A percentile compares a stretch with the other conserved stretches of the same genome.
phyloP scores from a whole-genome alignment of 2,888 invertebrate genomes.

The Lithophane socia region DNA sequence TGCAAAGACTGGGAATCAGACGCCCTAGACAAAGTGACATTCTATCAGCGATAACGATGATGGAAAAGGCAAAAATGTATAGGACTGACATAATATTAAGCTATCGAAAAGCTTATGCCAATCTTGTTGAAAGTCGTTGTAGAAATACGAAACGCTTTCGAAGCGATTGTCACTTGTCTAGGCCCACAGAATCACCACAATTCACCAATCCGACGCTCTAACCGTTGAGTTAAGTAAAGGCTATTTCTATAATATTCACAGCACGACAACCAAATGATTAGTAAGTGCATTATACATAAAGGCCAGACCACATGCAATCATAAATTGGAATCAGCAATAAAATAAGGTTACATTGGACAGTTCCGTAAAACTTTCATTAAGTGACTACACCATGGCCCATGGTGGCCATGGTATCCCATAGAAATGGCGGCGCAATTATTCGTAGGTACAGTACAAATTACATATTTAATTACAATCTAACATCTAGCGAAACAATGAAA shows the following conservation, averaged over 20 bases:
- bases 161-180: too few relatives aligned
- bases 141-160: too few relatives aligned
- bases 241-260: background rate
- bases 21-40: too few relatives aligned
- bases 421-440: slow-evolving; percentile 64
- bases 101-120: too few relatives aligned
- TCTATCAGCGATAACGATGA: too few relatives aligned
- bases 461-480: slow-evolving; percentile 76
- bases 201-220: background rate
- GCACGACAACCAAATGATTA: slow-evolving; percentile 2
- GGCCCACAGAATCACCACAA: too few relatives aligned
- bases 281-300: background rate
- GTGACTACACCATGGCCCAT: slow-evolving; percentile 46
- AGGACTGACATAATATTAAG: too few relatives aligned
- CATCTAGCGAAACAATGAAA: slow-evolving; percentile 80
- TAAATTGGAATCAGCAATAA: slow-evolving; percentile 53
- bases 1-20: background rate
- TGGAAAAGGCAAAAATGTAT: too few relatives aligned
- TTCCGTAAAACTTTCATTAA: slow-evolving; percentile 55
- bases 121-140: too few relatives aligned
- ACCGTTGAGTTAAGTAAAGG: background rate
- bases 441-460: slow-evolving; percentile 67
- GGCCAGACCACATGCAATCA: slow-evolving; percentile 36
- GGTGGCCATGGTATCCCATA: slow-evolving; percentile 48
- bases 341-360: slow-evolving; percentile 37